These are phyloP conservation scores for Physeter macrocephalus DNA, from an alignment of 2,113 vertebrate genomes.

Conservation along the genomic window DNA sequence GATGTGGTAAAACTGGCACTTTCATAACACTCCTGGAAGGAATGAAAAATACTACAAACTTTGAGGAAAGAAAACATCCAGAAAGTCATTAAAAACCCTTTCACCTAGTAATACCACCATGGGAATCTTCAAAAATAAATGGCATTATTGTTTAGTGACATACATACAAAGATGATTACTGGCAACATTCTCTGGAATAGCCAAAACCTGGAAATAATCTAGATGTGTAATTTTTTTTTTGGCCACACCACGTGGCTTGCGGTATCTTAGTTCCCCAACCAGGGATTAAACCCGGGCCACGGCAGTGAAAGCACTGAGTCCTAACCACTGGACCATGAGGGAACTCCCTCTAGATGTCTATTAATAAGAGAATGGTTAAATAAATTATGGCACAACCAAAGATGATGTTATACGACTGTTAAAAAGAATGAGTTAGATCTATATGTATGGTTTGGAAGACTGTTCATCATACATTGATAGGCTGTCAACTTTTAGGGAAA, in stretches of 20 bases:
- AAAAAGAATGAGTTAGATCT: not conserved
- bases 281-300: not conserved
- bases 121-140: not conserved
- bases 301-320: not conserved
- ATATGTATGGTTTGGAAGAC: not conserved
- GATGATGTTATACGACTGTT: not conserved
- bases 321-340: not conserved
- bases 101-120: not conserved
- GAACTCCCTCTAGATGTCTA: not conserved
- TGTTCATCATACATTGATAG: not conserved
- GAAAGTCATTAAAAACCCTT: not conserved
- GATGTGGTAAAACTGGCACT: not conserved
- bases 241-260: not conserved
- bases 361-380: not conserved
- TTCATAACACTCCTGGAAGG: not conserved
- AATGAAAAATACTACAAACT: not conserved
- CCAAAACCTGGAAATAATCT: not conserved
- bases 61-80: not conserved
- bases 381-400: not conserved
- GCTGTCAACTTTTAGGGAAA: not conserved
- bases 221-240: not conserved
- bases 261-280: not conserved
- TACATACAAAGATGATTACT: not conserved
- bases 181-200: not conserved
- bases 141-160: not conserved